Evolutionary conservation across 1,140 invertebrate species (phyloP), one percentile per base, ranked within the genome.

Genomic region (Forficula auricularia): DNA sequence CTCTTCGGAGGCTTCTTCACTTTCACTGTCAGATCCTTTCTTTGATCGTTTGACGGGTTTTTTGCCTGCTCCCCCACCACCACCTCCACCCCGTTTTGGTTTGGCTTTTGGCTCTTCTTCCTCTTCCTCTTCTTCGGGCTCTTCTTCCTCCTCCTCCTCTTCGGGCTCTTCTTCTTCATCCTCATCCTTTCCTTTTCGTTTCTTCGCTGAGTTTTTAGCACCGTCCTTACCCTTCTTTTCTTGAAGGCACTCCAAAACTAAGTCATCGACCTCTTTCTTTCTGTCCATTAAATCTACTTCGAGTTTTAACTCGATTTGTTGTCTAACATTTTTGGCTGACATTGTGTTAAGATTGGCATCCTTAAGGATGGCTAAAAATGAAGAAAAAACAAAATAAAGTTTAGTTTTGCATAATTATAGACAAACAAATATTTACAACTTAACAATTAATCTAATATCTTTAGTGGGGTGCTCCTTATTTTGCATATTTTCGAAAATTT

Each of bases 281-380:
- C 81, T 66, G 53, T 70, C 67, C 18, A 71, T 63, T 10, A 94
- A 64, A 51, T 89, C 82, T 43, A 74, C 66, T 32, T 77, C 77
- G 9, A 89, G 65, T 55, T 82, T 80, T 46, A 80, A 72, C 60
- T 94, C 85, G 43, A 92, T 65, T 55, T 83, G 75, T 60, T 82
- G 76, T 19, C 87, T 75, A n/a, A 94, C 83, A 62, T 88, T 86
- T 54, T 91, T 94, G 1, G 84, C 79, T 9, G 86, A 86, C 51
- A 82, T 80, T 27, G 74, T 75, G 6, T 75, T 73, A 8, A 91
- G 66, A 57, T 91, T 82, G 3, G 86, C 85, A 64, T 78, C 77
- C 64, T 90, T 85, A 2, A 94, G 68, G 51, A 91, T 86, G 41
- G 74, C 85, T 90, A 58, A 19, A 71, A 67, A 52, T 46, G 52